Evolutionary conservation across 2,888 invertebrate species (phyloP).

Genomic region (Drosophila atroscutellata): DNA sequence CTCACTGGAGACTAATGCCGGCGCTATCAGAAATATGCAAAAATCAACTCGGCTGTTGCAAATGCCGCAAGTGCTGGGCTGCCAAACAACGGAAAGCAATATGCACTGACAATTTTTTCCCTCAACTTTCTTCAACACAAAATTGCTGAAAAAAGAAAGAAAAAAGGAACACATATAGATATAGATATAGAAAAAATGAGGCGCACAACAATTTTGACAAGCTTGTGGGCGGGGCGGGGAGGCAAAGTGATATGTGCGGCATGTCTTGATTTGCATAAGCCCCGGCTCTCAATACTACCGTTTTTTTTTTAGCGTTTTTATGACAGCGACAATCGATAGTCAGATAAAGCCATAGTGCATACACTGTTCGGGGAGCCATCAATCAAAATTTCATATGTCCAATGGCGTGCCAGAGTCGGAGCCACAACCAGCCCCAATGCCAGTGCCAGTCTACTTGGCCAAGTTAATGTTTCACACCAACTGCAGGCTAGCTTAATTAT

Average conservation of each 20-base stretch:
- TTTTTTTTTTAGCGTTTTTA: constrained; percentile 60
- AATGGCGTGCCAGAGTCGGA: constrained; percentile 33
- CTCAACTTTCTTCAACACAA: constrained; percentile 40
- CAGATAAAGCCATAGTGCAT: constrained; percentile 53
- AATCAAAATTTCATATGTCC: constrained; percentile 74
- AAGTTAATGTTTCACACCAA: constrained; percentile 19
- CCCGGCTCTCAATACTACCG: constrained; percentile 31
- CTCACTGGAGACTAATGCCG: constrained; percentile 76
- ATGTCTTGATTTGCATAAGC: constrained; percentile 80
- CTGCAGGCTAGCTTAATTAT: constrained; percentile 58
- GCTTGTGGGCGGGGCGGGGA: constrained; percentile 19
- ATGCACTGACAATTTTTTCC: constrained; percentile 57
- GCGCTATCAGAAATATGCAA: constrained; percentile 74
- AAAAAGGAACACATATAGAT: not conserved
- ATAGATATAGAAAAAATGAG: constrained; percentile 10
- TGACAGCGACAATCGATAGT: constrained; percentile 78
- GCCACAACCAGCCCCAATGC: constrained; percentile 1
- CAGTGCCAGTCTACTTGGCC: not conserved
- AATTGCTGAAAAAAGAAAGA: constrained; percentile 9
- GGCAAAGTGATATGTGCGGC: constrained; percentile 65
- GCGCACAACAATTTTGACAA: constrained; percentile 65
- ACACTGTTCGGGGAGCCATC: constrained; percentile 64
- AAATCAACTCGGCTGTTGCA: constrained; percentile 74
- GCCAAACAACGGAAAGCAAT: constrained; percentile 65
- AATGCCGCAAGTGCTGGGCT: constrained; percentile 43